Evolutionary conservation across 1,140 invertebrate species (phyloP).

Genomic region (Mycetomoellerius zeteki): DNA sequence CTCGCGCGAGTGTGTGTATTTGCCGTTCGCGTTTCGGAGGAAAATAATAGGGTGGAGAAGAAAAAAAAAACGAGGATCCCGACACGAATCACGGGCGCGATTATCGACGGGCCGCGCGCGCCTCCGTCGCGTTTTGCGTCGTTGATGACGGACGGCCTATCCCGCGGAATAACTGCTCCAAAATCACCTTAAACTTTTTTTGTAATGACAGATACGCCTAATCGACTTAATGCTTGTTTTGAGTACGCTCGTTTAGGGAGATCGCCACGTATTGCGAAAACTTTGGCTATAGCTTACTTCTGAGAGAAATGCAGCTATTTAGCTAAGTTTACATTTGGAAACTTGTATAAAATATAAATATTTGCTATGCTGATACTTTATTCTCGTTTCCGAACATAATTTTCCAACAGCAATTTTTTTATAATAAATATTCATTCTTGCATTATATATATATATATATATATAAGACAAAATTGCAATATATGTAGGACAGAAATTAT

Average conservation of each 20-base stretch:
- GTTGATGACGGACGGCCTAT: neutral
- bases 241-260: neutral
- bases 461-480: neutral
- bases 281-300: neutral
- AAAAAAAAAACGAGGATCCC: neutral
- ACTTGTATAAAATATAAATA: neutral
- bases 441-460: neutral
- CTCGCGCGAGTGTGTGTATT: conserved; percentile 77
- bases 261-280: neutral
- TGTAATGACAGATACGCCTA: neutral
- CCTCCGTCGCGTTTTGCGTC: neutral
- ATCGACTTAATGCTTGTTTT: neutral
- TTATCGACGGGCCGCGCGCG: neutral
- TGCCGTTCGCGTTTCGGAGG: conserved; percentile 62
- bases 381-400: neutral
- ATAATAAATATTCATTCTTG: neutral
- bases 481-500: too few species aligned
- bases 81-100: neutral
- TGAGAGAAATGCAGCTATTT: neutral
- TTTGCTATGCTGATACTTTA: neutral
- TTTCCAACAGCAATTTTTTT: neutral
- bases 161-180: neutral
- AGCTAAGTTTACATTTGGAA: neutral
- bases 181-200: neutral
- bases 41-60: conserved; percentile 10